These are phyloP conservation scores for Athalia rosae DNA, from an alignment of 2,888 invertebrate genomes.

Conservation along the genomic window DNA sequence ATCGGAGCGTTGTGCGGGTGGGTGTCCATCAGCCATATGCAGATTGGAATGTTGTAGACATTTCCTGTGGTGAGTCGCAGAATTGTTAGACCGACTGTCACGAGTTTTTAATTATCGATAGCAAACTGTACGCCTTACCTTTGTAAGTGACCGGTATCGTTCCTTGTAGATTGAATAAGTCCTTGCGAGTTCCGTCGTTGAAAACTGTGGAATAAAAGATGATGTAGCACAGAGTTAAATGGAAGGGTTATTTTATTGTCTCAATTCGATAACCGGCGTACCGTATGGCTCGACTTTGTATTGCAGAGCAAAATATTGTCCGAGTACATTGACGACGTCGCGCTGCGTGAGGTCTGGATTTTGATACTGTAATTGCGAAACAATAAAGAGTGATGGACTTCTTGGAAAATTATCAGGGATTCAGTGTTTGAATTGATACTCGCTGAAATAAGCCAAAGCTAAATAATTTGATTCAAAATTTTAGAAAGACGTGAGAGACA, in stretches of 20 bases:
- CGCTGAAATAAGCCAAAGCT: no score
- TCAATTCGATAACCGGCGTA: conserved; percentile 64
- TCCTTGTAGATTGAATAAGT: conserved; percentile 89
- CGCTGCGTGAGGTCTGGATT: conserved; percentile 80
- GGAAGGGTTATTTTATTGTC: background rate
- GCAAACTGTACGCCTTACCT: conserved; percentile 74
- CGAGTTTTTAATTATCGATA: background rate
- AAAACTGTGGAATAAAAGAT: conserved; percentile 79
- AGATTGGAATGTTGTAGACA: conserved; percentile 96
- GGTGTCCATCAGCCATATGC: conserved; percentile 97
- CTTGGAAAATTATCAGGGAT: background rate
- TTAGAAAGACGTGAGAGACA: background rate
- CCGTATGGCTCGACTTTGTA: conserved; percentile 83
- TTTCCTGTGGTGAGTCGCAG: conserved; percentile 74
- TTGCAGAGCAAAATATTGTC: conserved; percentile 80
- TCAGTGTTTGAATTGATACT: no score
- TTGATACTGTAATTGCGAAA: conserved; percentile 78
- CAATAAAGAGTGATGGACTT: conserved; percentile 39
- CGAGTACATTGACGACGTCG: conserved; percentile 81
- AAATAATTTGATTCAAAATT: no score
- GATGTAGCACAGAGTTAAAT: conserved; percentile 9
- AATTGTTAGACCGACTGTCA: conserved; percentile 11
- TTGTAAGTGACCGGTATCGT: conserved; percentile 95
- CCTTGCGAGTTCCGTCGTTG: conserved; percentile 89
- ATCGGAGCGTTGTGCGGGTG: conserved; percentile 98